Evolutionary conservation across 2,113 vertebrate species (phyloP).

Genomic region (Austrofundulus limnaeus): DNA sequence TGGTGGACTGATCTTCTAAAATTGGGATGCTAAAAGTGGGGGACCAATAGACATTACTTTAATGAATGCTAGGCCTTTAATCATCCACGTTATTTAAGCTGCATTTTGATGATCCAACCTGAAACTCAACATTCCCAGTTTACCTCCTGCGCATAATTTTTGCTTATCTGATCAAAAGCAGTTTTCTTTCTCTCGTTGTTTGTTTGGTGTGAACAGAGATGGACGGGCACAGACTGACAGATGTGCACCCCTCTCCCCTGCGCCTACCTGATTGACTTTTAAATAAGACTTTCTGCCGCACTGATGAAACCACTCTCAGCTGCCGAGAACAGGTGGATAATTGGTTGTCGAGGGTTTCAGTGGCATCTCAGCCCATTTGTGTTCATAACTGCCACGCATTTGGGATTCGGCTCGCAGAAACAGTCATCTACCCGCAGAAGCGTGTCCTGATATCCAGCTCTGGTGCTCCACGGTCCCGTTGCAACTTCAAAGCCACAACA

Average conservation of each 20-base stretch:
- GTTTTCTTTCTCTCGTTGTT: constrained; percentile 1
- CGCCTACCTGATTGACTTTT: constrained; percentile 57
- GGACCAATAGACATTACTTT: too few species aligned
- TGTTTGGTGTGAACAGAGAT: constrained; percentile 4
- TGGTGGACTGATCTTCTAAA: too few species aligned
- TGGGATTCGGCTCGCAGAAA: constrained; percentile 45
- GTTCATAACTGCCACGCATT: constrained; percentile 40
- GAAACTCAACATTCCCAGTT: not conserved
- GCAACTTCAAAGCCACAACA: constrained; percentile 37
- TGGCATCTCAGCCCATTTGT: constrained; percentile 37
- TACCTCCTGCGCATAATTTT: not conserved
- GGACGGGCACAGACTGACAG: constrained; percentile 46
- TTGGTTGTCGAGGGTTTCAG: constrained; percentile 44
- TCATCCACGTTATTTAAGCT: not conserved
- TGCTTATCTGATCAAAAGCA: constrained; percentile 11
- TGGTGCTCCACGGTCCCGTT: constrained; percentile 35
- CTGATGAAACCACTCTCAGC: constrained; percentile 56
- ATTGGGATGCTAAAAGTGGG: too few species aligned
- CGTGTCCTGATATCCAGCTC: constrained; percentile 46
- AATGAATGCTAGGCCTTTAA: too few species aligned
- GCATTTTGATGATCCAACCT: not conserved
- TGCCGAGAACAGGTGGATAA: constrained; percentile 64
- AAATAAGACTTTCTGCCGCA: constrained; percentile 48
- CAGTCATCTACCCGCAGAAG: constrained; percentile 34
- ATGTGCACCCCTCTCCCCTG: constrained; percentile 42